A percentile compares a stretch with the other conserved stretches of the same genome.
phyloP scores from a whole-genome alignment of 2,113 vertebrate genomes.

The Bostrychus sinensis region DNA sequence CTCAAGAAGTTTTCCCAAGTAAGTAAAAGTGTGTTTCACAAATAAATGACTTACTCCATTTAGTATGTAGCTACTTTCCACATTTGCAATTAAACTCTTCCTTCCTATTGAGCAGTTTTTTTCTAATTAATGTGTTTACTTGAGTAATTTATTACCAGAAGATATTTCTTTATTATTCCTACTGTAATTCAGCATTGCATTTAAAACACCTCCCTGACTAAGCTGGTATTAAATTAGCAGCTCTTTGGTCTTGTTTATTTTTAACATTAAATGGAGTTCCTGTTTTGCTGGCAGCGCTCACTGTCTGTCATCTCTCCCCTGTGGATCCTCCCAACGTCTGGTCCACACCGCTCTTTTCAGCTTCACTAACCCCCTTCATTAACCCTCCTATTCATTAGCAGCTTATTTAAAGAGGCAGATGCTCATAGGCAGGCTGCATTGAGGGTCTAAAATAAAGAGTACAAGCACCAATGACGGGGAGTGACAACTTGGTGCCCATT shows the following conservation, averaged over 20 bases:
- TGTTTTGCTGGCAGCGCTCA: neutral
- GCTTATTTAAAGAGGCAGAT: constrained; percentile 44
- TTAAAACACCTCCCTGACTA: neutral
- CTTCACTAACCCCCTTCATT: constrained; percentile 37
- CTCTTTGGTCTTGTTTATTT: constrained; percentile 1
- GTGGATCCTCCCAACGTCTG: constrained; percentile 22
- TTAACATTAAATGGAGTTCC: constrained; percentile 5
- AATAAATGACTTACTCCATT: too few species aligned
- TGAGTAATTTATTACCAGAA: too few species aligned
- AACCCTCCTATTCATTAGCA: constrained; percentile 45
- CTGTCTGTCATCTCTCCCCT: constrained; percentile 26
- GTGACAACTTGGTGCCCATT: constrained; percentile 8
- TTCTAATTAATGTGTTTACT: too few species aligned
- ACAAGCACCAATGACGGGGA: constrained; percentile 30
- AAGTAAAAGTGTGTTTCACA: too few species aligned
- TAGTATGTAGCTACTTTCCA: too few species aligned
- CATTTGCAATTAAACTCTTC: too few species aligned
- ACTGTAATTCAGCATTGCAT: neutral
- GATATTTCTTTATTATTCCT: too few species aligned
- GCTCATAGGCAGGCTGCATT: constrained; percentile 22
- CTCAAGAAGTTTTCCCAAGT: too few species aligned
- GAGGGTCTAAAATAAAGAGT: constrained; percentile 20
- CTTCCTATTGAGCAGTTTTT: too few species aligned
- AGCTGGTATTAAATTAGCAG: neutral
- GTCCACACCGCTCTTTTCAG: constrained; percentile 43